phyloP scores from a whole-genome alignment of 2,888 invertebrate species.

The Habroteleia sp. region DNA sequence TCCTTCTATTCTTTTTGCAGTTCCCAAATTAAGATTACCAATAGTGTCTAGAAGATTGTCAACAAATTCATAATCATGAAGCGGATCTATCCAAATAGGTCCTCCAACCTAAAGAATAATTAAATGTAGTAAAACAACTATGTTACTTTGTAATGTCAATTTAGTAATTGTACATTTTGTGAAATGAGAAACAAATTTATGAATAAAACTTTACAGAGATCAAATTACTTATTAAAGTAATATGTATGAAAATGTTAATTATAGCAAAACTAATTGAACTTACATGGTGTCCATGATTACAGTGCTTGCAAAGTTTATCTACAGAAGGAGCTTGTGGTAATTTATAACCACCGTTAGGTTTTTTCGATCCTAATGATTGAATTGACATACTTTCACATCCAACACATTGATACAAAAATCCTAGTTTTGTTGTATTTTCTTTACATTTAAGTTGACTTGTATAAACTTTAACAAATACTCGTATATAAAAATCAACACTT shows the following conservation, averaged over 20 bases:
- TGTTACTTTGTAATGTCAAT: too few relatives aligned
- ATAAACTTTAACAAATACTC: constrained; percentile 94
- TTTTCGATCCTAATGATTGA: constrained; percentile 88
- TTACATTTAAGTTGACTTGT: constrained; percentile 93
- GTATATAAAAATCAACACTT: constrained; percentile 97
- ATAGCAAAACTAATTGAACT: too few relatives aligned
- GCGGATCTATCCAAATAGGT: constrained; percentile 95
- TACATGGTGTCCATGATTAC: constrained; percentile 88
- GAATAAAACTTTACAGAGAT: too few relatives aligned
- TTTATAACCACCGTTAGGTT: constrained; percentile 83
- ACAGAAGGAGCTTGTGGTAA: constrained; percentile 88
- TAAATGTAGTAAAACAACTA: neutral
- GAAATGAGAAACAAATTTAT: constrained; percentile 4
- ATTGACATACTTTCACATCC: constrained; percentile 92
- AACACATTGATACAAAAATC: constrained; percentile 93
- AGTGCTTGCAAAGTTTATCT: constrained; percentile 86
- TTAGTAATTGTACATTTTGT: too few relatives aligned
- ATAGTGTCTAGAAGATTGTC: constrained; percentile 83
- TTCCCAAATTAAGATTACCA: constrained; percentile 82
- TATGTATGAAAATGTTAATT: too few relatives aligned
- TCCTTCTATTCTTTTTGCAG: constrained; percentile 89
- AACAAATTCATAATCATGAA: constrained; percentile 92
- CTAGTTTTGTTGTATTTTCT: constrained; percentile 91
- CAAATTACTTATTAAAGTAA: too few relatives aligned
- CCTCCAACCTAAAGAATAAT: constrained; percentile 87